Evolutionary conservation across 2,888 invertebrate species (phyloP), one percentile per base, ranked within the genome.

Genomic region (Pseudeuparius sepicola): DNA sequence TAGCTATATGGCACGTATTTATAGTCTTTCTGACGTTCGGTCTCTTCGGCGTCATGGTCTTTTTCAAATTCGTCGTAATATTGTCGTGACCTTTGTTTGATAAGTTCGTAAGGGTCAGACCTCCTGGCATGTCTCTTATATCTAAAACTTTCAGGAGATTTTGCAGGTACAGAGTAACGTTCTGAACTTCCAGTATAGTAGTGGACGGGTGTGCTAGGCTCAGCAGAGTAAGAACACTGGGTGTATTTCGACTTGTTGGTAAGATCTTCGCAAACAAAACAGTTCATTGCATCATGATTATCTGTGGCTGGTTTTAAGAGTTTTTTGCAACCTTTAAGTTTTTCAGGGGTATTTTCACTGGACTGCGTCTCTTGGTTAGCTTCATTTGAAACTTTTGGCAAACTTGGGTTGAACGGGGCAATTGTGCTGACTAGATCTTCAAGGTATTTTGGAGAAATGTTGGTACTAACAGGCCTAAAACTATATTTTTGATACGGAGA

Each of bases 141-240:
- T 44, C 73, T 49, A 24, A 49, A 52, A 28, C 47, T 48, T 10
- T 46, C 47, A 14, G 43, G 41, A 4, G 34, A 40, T 32, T 49
- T 46, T 1, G 49, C 41, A 4, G 57, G 57, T 17, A 47, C 44
- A 4, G 54, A 52, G 37, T 57, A 62, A 34, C 56, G 50, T 36
- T 56, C 49, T 1, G 59, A 55, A 9, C 50, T 53, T 23, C 60
- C 61, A 24, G 54, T 48, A 39, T 60, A 62, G 41, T 62, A 61
- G 13, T 60, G 53, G 24, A 59, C 54, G 4, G 61, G 59, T 20
- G 6, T n/a, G 34, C 56, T 54, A 0, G 67, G 70, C 34, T 70
- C 64, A 12, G 67, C 63, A 3, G 63, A 63, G 50, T 73, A 75
- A 1, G 68, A 67, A 44, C 75, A 75, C 38, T 69, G 66, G 39